Evolutionary conservation across 2,888 invertebrate genomes (phyloP).

Genomic region (Andrena bicolor): DNA sequence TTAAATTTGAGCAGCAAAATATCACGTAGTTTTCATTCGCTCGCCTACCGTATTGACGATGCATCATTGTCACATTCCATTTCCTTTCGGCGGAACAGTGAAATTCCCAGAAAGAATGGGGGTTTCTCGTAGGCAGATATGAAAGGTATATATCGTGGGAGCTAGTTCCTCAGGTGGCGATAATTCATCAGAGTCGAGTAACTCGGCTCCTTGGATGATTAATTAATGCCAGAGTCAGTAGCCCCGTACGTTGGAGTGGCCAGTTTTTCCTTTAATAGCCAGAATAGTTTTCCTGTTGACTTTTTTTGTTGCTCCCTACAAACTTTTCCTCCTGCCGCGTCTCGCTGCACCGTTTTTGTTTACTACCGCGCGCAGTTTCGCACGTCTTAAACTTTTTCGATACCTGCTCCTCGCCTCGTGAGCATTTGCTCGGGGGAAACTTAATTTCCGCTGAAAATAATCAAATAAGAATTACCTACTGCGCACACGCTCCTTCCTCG

Average conservation of each 20-base stretch:
- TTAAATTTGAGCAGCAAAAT: constrained; percentile 4
- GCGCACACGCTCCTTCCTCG: not conserved
- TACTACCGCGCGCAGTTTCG: not conserved
- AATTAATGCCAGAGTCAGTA: constrained; percentile 69
- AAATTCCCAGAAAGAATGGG: constrained; percentile 45
- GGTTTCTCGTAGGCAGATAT: constrained; percentile 57
- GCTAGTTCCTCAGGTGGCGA: constrained; percentile 68
- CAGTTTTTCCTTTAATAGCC: constrained; percentile 25
- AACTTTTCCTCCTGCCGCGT: not conserved
- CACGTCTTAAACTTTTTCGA: not conserved
- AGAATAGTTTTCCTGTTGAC: constrained; percentile 42
- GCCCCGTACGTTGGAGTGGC: not conserved
- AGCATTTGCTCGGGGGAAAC: not conserved
- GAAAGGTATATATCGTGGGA: constrained; percentile 49
- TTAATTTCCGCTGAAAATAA: not conserved
- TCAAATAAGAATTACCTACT: not conserved
- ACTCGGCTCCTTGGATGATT: constrained; percentile 65
- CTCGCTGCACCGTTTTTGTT: constrained; percentile 4
- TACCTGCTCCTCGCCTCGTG: not conserved
- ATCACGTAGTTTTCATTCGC: not conserved
- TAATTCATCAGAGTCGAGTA: constrained; percentile 74
- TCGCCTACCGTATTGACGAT: constrained; percentile 40
- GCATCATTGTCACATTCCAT: constrained; percentile 53
- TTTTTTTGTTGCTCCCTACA: constrained; percentile 27
- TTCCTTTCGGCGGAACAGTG: constrained; percentile 26